Evolutionary conservation across 2,113 vertebrate species (phyloP).

Genomic region (Maccullochella peelii): DNA sequence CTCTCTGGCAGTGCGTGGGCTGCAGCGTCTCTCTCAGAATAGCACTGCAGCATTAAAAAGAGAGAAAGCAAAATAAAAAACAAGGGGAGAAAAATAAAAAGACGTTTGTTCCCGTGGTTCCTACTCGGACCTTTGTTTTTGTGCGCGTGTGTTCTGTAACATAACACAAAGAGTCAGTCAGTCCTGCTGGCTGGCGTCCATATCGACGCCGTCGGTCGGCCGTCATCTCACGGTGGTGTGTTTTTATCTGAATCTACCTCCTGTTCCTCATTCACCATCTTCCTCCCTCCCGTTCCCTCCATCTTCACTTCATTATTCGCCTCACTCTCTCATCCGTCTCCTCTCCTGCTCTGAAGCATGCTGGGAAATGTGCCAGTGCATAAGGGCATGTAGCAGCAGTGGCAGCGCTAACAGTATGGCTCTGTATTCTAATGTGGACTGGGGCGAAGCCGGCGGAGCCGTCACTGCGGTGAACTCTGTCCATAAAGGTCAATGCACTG

Average conservation of each 20-base stretch:
- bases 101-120: slow-evolving; percentile 6
- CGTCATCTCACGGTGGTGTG: background rate
- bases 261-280: background rate
- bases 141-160: background rate
- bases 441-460: slow-evolving; percentile 50
- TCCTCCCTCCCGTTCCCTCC: background rate
- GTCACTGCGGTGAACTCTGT: slow-evolving; percentile 53
- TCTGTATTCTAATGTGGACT: slow-evolving; percentile 21
- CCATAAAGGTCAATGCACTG: slow-evolving; percentile 66
- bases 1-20: slow-evolving; percentile 72
- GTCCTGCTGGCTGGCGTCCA: background rate
- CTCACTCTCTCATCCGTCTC: background rate
- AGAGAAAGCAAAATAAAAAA: slow-evolving; percentile 31
- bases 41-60: slow-evolving; percentile 69
- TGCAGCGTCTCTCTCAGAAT: slow-evolving; percentile 69
- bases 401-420: slow-evolving; percentile 28
- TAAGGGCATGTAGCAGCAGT: slow-evolving; percentile 43
- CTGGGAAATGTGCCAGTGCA: slow-evolving; percentile 67
- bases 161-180: background rate
- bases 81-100: background rate
- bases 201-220: background rate
- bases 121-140: background rate
- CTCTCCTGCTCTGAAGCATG: slow-evolving; percentile 60
- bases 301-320: background rate
- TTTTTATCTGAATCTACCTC: background rate